A percentile compares a stretch with the other conserved stretches of the same genome.
Conservation (phyloP, 2,888 invertebrate species). For the Noctua fimbriata region DNA sequence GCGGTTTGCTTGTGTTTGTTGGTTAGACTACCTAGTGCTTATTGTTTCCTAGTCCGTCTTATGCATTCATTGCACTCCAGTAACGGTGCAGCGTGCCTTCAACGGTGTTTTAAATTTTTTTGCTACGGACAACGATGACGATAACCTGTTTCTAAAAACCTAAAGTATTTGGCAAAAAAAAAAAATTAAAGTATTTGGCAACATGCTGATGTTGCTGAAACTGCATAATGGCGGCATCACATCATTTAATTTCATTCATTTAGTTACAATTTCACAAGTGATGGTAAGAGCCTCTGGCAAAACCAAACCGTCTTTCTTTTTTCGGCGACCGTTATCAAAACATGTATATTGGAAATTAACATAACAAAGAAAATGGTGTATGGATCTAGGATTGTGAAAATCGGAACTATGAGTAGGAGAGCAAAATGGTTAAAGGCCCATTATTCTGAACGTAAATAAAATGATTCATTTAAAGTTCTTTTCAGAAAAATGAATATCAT, state of each 20-base stretch:
- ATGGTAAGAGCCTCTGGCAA: background rate
- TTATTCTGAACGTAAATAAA: background rate
- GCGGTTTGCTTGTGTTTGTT: constrained; percentile 2
- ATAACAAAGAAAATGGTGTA: background rate
- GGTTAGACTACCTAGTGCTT: constrained; percentile 16
- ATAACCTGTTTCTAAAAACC: too few relatives aligned
- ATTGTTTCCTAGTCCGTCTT: constrained; percentile 45
- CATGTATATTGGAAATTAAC: background rate
- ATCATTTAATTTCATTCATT: background rate
- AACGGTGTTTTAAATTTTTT: background rate
- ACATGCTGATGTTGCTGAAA: background rate
- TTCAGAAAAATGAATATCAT: too few relatives aligned
- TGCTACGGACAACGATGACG: background rate
- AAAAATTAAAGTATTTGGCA: background rate
- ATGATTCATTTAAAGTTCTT: background rate
- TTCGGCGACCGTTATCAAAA: background rate
- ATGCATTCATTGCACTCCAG: constrained; percentile 26
- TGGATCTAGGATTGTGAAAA: background rate
- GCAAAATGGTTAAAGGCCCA: too few relatives aligned
- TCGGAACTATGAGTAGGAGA: background rate
- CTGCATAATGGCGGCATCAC: background rate
- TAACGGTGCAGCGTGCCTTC: constrained; percentile 8
- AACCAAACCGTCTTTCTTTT: background rate
- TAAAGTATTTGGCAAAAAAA: too few relatives aligned
- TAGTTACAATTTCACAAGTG: background rate